Evolutionary conservation across 2,113 vertebrate genomes (phyloP).

Genomic region (Tinamus guttatus): DNA sequence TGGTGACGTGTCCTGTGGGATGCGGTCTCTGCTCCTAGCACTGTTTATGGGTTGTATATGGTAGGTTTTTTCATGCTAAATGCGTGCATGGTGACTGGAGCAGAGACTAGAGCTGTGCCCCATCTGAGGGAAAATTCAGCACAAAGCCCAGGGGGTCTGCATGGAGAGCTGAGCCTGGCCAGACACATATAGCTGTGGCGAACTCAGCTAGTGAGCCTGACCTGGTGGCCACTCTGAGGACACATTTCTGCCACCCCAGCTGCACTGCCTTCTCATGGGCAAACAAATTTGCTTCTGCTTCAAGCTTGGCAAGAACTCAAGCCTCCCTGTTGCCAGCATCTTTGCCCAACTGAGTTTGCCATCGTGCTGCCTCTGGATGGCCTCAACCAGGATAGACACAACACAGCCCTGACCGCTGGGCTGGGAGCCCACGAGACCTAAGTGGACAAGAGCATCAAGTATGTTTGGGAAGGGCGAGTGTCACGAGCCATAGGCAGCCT

Average conservation of each 20-base stretch:
- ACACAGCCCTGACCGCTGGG: no score
- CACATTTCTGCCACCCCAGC: neutral
- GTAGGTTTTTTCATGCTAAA: neutral
- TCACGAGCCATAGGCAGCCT: no score
- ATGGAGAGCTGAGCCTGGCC: neutral
- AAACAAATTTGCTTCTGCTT: neutral
- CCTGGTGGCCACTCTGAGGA: neutral
- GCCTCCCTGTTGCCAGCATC: neutral
- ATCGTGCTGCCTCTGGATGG: neutral
- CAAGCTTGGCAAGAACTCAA: neutral
- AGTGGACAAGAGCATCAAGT: no score
- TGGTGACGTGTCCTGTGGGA: neutral
- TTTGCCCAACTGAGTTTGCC: neutral
- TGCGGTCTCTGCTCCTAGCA: rapidly evolving
- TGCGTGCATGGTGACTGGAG: neutral
- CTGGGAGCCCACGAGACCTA: no score
- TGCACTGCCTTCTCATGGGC: neutral
- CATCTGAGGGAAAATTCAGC: neutral
- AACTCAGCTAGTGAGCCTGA: neutral
- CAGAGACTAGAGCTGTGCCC: neutral
- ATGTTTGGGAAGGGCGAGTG: no score
- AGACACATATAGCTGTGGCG: neutral
- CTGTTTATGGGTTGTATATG: rapidly evolving
- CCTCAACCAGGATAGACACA: neutral
- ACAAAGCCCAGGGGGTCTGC: neutral